These are phyloP conservation scores for Sinosuthora webbiana DNA, from an alignment of 2,113 vertebrate genomes.

Conservation along the genomic window DNA sequence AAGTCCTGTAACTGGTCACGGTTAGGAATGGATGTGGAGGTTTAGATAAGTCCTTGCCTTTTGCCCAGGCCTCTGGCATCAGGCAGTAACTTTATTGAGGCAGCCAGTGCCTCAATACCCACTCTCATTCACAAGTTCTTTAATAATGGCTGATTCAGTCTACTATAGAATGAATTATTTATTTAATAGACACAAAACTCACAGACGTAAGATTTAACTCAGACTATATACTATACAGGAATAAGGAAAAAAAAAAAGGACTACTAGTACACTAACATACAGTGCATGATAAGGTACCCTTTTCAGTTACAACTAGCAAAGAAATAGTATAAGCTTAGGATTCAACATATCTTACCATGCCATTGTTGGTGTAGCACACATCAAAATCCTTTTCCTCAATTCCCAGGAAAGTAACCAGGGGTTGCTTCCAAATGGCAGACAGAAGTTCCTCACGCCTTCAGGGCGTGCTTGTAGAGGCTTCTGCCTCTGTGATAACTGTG, in stretches of 20 bases:
- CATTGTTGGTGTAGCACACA: background rate
- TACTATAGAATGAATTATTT: background rate
- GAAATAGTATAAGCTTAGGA: background rate
- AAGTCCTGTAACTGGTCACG: too few species aligned
- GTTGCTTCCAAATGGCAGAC: accelerated
- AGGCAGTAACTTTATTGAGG: background rate
- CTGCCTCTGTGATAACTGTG: background rate
- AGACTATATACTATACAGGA: background rate
- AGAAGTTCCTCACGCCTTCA: background rate
- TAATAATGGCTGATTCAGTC: background rate
- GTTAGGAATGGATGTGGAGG: too few species aligned
- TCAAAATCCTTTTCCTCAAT: accelerated
- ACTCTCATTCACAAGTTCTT: background rate
- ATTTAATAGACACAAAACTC: background rate
- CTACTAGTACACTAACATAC: background rate
- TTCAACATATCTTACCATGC: background rate
- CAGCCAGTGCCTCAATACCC: background rate
- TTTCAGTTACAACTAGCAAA: background rate
- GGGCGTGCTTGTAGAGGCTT: background rate
- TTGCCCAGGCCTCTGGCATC: background rate
- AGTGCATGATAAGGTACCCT: background rate
- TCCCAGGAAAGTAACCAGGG: background rate
- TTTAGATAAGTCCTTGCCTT: background rate
- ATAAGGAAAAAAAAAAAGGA: background rate
- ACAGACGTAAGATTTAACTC: background rate